Evolutionary conservation across 1,140 invertebrate genomes (phyloP).

Genomic region (Thaumatotibia leucotreta): DNA sequence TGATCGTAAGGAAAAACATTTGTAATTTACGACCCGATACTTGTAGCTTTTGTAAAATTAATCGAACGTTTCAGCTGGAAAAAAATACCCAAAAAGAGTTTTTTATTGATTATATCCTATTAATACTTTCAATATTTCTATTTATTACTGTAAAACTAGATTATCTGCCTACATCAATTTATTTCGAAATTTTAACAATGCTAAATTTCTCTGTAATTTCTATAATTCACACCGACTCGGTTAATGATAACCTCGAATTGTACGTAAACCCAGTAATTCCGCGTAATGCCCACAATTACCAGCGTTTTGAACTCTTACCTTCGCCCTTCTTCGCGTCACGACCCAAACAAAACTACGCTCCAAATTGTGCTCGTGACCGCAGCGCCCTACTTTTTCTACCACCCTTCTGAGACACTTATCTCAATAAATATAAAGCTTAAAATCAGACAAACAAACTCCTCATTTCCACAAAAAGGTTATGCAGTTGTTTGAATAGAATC

Average conservation of each 20-base stretch:
- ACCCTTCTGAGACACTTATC: conserved; percentile 9
- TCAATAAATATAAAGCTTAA: conserved; percentile 4
- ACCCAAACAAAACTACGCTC: conserved; percentile 25
- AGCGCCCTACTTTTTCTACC: conserved; percentile 34
- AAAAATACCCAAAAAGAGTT: no score
- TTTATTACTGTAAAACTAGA: no score
- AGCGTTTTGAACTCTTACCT: conserved; percentile 28
- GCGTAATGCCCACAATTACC: conserved; percentile 28
- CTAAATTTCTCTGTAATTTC: background rate
- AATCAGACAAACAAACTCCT: background rate
- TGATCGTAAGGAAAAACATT: no score
- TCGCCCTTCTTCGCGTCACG: conserved; percentile 32
- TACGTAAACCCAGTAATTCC: conserved; percentile 24
- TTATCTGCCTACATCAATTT: no score
- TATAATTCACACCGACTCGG: background rate
- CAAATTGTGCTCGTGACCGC: conserved; percentile 27
- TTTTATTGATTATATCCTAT: no score
- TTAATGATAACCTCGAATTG: background rate
- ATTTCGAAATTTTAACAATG: background rate
- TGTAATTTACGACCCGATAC: no score
- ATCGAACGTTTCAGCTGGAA: no score
- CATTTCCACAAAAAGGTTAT: background rate
- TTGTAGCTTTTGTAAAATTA: no score
- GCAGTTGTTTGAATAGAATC: background rate
- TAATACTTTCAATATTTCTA: no score